Base-by-base conservation (phyloP, 2,113 vertebrate species). In the Monarcha castaneiventris region DNA sequence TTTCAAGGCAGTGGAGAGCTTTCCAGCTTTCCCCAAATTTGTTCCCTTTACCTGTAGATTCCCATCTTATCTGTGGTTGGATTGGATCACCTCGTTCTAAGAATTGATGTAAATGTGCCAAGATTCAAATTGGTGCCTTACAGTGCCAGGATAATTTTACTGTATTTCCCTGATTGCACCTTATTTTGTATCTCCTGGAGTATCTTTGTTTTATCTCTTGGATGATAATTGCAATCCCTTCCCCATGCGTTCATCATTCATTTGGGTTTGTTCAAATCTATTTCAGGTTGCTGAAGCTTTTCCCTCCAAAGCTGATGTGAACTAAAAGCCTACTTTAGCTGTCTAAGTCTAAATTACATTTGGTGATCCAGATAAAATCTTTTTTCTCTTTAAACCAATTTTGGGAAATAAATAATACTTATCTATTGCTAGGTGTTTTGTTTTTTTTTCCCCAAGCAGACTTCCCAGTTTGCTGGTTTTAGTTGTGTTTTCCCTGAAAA, bases 181-280 rank as follows among this genome's bases (percentile, higher is more conserved):
- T 97, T 93, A 43, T 69, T 95, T 64, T 39, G 3, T 48, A 4
- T 93, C 84, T 87, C 48, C 69, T 79, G 64, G 87, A 95, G 93
- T 81, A 67, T 66, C 95, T 97, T 35, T 95, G 74, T 93, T 96
- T 92, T 63, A 87, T 90, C 87, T 74, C 95, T 71, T 59, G 87
- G 93, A 62, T 93, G 72, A 67, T 96, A 97, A 97, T 93, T 97
- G 76, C 67, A 84, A 44, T 93, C 87, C 63, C 56, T 91, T 30
- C 43, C 84, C 93, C 64, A 11, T 4, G 13, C n/a, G 46, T 29
- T 94, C 90, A 85, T 82, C 88, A 64, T 43, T 76, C 29, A 2
- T 29, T 14, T 30, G 41, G 56, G 13, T 93, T 90, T 92, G 43
- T 84, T 90, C 76, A 79, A 48, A 56, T 54, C 56, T 88, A 6